Evolutionary conservation across 2,888 invertebrate species (phyloP).

Genomic region (Chromoteleia sp.): DNA sequence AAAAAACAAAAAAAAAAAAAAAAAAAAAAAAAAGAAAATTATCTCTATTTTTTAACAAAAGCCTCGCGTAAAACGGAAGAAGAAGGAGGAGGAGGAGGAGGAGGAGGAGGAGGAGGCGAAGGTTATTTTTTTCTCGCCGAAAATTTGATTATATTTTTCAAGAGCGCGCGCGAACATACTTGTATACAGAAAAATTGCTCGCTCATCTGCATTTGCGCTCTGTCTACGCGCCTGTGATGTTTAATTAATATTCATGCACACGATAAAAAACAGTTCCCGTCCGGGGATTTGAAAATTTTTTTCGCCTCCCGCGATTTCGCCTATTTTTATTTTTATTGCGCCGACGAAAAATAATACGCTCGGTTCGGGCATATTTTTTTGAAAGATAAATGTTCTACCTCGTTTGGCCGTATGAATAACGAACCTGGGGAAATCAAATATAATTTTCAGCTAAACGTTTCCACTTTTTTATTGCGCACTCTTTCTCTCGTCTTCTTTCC

Average conservation of each 20-base stretch:
- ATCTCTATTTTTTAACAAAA: not conserved
- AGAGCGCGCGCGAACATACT: not conserved
- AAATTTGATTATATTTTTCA: constrained; percentile 49
- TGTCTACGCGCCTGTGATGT: constrained; percentile 56
- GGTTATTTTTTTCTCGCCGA: constrained; percentile 3
- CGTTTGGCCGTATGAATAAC: constrained; percentile 66
- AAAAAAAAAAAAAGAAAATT: constrained; percentile 20
- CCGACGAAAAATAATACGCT: constrained; percentile 71
- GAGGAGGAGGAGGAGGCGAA: not conserved
- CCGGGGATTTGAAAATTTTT: constrained; percentile 52
- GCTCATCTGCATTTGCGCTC: constrained; percentile 59
- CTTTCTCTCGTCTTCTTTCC: constrained; percentile 35
- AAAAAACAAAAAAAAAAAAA: constrained; percentile 70
- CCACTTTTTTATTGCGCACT: constrained; percentile 53
- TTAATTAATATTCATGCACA: constrained; percentile 68
- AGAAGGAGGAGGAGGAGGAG: not conserved
- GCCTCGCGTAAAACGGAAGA: not conserved
- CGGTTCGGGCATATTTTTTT: constrained; percentile 65
- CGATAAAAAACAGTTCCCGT: constrained; percentile 56
- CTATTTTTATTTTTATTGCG: constrained; percentile 68
- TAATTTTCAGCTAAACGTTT: constrained; percentile 68
- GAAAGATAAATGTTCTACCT: constrained; percentile 67
- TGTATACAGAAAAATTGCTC: constrained; percentile 51
- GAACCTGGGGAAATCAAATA: constrained; percentile 63
- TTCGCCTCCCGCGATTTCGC: constrained; percentile 49